Conservation (phyloP, 1,140 invertebrate species). For the Drosophila bocqueti region DNA sequence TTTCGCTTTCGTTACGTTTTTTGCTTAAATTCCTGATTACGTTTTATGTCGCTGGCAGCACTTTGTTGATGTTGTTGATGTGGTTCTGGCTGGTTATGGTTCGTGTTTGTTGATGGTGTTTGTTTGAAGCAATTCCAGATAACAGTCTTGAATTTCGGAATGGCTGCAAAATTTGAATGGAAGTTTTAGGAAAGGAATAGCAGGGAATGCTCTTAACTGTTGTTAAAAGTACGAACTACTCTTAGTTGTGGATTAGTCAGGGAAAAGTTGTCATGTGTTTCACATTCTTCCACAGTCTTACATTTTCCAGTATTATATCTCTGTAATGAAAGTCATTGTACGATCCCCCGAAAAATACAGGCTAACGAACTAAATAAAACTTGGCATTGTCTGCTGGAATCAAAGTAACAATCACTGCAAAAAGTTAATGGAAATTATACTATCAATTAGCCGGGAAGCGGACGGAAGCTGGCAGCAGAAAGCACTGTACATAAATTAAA, state of each 20-base stretch:
- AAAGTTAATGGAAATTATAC: conserved; percentile 37
- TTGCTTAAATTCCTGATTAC: conserved; percentile 57
- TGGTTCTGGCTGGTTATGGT: conserved; percentile 27
- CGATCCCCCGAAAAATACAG: not conserved
- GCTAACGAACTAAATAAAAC: not conserved
- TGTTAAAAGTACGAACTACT: not conserved
- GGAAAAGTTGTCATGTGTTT: not conserved
- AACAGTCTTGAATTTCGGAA: conserved; percentile 73
- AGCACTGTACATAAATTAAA: conserved; percentile 57
- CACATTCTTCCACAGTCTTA: too few relatives aligned
- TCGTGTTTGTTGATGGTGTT: conserved; percentile 43
- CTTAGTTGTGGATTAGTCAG: not conserved
- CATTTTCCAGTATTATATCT: not conserved
- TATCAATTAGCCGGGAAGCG: conserved; percentile 30
- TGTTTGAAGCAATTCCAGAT: conserved; percentile 70
- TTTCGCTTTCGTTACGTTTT: conserved; percentile 12
- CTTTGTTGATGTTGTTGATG: conserved; percentile 17
- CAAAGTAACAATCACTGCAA: conserved; percentile 7
- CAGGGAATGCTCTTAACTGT: not conserved
- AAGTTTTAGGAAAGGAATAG: conserved; percentile 20
- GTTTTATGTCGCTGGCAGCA: conserved; percentile 47
- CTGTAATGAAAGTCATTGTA: not conserved
- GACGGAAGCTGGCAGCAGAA: conserved; percentile 41
- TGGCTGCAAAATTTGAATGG: conserved; percentile 49
- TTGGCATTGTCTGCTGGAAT: conserved; percentile 4